Base-by-base conservation (phyloP, 2,113 vertebrate species). In the Strigops habroptila region DNA sequence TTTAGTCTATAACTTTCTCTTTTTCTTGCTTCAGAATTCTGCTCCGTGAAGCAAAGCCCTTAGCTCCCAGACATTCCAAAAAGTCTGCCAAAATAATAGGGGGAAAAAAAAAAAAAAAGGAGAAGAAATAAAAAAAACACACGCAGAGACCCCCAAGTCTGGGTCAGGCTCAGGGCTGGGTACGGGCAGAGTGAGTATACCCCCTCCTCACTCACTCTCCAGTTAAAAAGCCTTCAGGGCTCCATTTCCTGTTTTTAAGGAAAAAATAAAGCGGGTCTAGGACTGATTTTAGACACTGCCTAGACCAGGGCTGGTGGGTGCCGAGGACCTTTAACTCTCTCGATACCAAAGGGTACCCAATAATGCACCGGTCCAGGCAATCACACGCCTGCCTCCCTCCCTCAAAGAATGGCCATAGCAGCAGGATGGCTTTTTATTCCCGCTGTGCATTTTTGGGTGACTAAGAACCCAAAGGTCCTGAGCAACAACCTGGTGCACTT, bases 1-100 rank as follows among this genome's bases (percentile, higher is more conserved):
- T 99, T 98, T 98, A 98, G 98, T 98, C 98, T 99, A 98, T 98
- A 98, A 99, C 99, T 99, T 99, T 99, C 98, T 98, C 98, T 98
- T 98, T 98, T 98, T 97, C 98, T 98, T 97, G 95, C 98, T 98
- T 98, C 98, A 98, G 98, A 98, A 98, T 98, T 97, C 98, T 98
- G 97, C 98, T 97, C 97, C 97, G 95, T 98, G 98, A 98, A 98
- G 98, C 97, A 98, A 98, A 98, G 98, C 98, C 97, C 98, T 98
- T 96, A 97, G 97, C 98, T 98, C 98, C 98, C 98, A 99, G 99
- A 99, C 99, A 99, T 99, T 99, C 99, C 98, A 98, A 98, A 98
- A 98, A 98, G 98, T 98, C 98, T 98, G 99, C 98, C 98, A 99
- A 98, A 98, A 98, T 98, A 98, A 97, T 97, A 90, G 97, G 13